A percentile compares a stretch with the other conserved stretches of the same genome.
Evolutionary conservation across 2,888 invertebrate species (phyloP).

Genomic region (Chrysolina oricalcia): DNA sequence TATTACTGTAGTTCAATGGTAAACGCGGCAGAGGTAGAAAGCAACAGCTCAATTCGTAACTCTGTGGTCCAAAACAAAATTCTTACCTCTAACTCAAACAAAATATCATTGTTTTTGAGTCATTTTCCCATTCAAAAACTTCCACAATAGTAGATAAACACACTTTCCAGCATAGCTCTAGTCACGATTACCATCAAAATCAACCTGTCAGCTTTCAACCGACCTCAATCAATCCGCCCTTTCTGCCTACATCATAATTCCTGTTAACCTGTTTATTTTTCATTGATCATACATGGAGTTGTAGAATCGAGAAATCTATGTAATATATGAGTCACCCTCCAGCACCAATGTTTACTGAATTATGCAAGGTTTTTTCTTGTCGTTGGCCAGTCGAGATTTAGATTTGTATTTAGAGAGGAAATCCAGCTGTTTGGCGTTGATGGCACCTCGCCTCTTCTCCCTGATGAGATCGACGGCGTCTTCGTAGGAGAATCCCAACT

Average conservation of each 20-base stretch:
- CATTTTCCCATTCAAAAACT: too few relatives aligned
- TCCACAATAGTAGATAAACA: background rate
- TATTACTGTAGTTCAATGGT: too few relatives aligned
- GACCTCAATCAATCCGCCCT: background rate
- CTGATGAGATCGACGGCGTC: conserved; percentile 57
- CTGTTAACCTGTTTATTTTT: background rate
- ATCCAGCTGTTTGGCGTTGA: conserved; percentile 56
- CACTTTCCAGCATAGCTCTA: conserved; percentile 1
- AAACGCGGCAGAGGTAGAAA: too few relatives aligned
- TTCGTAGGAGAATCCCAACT: conserved; percentile 57
- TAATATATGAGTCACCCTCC: conserved; percentile 16
- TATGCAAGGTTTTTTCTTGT: conserved; percentile 52
- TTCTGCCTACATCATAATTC: background rate
- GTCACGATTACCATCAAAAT: background rate
- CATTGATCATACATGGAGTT: conserved; percentile 5
- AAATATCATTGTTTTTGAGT: too few relatives aligned
- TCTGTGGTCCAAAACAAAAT: background rate
- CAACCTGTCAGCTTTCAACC: conserved; percentile 15
- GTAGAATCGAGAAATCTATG: conserved; percentile 12
- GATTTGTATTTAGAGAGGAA: conserved; percentile 57
- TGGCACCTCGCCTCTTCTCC: conserved; percentile 55
- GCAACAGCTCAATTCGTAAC: too few relatives aligned
- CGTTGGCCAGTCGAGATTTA: conserved; percentile 48
- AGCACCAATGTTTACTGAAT: conserved; percentile 41
- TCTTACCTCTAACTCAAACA: background rate